Conservation (phyloP, 1,140 invertebrate genomes). For the Whitmania pigra region DNA sequence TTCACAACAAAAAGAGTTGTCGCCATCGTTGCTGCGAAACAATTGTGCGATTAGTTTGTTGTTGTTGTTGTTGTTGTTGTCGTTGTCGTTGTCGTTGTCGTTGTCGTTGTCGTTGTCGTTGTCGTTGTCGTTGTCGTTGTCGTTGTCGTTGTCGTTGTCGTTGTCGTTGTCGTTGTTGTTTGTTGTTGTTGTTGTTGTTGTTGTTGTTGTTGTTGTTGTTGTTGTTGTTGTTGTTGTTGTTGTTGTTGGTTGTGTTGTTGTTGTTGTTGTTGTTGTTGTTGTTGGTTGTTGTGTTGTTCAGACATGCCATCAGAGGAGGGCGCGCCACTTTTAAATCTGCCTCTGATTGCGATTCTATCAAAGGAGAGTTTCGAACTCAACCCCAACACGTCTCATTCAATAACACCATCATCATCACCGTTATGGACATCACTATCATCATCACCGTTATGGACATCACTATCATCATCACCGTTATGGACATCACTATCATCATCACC, state of each 20-base stretch:
- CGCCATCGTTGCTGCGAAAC: too few relatives aligned
- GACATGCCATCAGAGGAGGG: not conserved
- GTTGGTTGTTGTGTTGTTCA: not conserved
- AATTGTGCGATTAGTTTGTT: not conserved
- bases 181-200: constrained; percentile 1
- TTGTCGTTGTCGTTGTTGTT: not conserved
- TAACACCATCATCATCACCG: too few relatives aligned
- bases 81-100: not conserved
- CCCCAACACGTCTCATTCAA: too few relatives aligned
- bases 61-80: not conserved
- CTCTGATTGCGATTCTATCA: too few relatives aligned
- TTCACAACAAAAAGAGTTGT: not conserved
- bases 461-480: not conserved
- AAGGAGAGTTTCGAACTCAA: too few relatives aligned
- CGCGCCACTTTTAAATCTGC: not conserved
- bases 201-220: constrained; percentile 6
- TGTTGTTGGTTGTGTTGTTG: not conserved
- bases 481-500: not conserved
- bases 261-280: constrained; percentile 9
- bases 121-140: not conserved
- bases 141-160: constrained; percentile 7
- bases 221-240: not conserved
- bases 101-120: too few relatives aligned
- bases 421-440: not conserved
- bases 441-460: not conserved